phyloP scores from a whole-genome alignment of 2,113 vertebrate genomes.

The Thinocorus orbignyianus region DNA sequence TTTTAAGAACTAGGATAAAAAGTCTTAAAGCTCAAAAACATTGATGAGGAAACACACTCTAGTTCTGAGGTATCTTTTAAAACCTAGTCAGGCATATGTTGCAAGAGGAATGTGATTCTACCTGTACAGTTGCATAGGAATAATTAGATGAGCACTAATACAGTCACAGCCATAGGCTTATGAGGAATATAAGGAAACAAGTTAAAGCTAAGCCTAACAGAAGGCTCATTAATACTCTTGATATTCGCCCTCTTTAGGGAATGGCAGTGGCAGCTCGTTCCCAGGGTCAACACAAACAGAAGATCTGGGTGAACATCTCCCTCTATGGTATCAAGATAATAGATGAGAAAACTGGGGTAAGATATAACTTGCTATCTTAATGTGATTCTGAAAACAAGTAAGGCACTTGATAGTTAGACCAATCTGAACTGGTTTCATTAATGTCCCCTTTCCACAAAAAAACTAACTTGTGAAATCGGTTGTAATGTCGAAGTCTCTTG shows the following conservation, averaged over 20 bases:
- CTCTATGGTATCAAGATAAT: constrained; percentile 93
- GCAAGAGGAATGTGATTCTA: not conserved
- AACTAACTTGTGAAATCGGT: not conserved
- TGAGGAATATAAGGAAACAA: not conserved
- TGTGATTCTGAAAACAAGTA: not conserved
- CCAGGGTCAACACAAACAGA: constrained; percentile 96
- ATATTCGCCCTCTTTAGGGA: constrained; percentile 74
- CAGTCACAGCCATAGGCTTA: not conserved
- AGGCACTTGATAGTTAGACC: not conserved
- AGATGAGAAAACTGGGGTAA: constrained; percentile 95
- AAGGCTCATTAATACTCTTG: not conserved
- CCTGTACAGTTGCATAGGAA: not conserved
- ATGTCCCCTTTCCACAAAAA: not conserved
- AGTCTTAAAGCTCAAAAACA: not conserved
- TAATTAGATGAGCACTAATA: not conserved
- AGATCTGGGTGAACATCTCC: constrained; percentile 93
- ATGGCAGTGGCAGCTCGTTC: constrained; percentile 94
- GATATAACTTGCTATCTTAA: constrained; percentile 18
- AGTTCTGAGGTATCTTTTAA: not conserved
- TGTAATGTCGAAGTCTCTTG: not conserved
- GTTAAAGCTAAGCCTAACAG: not conserved
- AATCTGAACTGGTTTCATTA: not conserved
- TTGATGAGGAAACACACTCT: not conserved
- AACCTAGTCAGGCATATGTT: not conserved
- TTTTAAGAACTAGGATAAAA: not conserved